Evolutionary conservation across 2,888 invertebrate genomes (phyloP), one percentile per base, ranked within the genome.

Genomic region (Apotomis capreana): DNA sequence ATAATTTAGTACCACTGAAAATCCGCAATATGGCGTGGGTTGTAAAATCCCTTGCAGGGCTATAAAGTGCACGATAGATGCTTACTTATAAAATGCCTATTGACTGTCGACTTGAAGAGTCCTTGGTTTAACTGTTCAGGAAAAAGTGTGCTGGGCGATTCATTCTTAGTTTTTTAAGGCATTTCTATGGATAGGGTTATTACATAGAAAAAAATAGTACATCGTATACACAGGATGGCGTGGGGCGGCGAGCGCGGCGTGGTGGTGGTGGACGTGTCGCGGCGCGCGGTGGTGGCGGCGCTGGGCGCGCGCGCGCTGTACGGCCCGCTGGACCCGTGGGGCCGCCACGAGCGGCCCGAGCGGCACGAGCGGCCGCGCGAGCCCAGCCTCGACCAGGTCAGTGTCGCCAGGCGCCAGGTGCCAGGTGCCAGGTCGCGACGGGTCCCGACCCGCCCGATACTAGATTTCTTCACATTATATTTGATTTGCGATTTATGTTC

Each of bases 211-310:
- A 10, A 3, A 3, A 49, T 9, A 49, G 9, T 49, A 49, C 49
- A 10, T 6, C 49, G 49, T 49, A 8, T 13, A n/a, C 13, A 59
- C 92, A 99, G 99, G 88, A 95, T 99, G 96, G 98, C 98, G 84
- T 99, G 98, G 94, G 99, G 99, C 83, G 99, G 98, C 89, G 99
- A 99, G 93, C 96, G 97, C 82, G 99, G 99, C 82, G 94, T 99
- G 88, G 98, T 98, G 88, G 96, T 99, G 91, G 96, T 98, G 86
- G 99, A 99, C 94, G 96, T 97, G 90, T 95, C 97, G 87, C 98
- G 98, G 91, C 97, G 97, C 94, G 95, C 96, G 77, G 97, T 97
- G 89, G 95, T 99, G 84, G 94, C 97, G 79, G 98, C 97, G 92
- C 95, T 98, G 89, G 96, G 97, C 78, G 97, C 98, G 80, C 96